Evolutionary conservation across 2,797 vertebrate genomes (phyloP).

Genomic region (Cynopterus sphinx): DNA sequence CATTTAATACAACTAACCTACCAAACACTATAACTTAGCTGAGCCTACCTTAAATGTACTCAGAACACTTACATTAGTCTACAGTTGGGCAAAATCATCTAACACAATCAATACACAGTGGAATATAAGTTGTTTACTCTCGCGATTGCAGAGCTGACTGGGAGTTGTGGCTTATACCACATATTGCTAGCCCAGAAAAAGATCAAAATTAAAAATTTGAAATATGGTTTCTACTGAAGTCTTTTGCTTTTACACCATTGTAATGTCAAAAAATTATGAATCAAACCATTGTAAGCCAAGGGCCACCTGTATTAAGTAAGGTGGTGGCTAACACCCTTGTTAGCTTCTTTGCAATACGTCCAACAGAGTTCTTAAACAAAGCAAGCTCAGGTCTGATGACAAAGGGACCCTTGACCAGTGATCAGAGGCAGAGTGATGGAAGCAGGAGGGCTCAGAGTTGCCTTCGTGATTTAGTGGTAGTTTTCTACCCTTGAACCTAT

Average conservation of each 20-base stretch:
- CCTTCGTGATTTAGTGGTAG: not conserved
- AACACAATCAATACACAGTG: not conserved
- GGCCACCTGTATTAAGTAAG: not conserved
- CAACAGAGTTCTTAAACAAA: not conserved
- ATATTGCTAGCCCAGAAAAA: not conserved
- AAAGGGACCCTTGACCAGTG: not conserved
- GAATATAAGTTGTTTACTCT: not conserved
- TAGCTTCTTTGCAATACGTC: not conserved
- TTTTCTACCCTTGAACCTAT: not conserved
- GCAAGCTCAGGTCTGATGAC: not conserved
- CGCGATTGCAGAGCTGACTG: not conserved
- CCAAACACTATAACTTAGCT: not conserved
- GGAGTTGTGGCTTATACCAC: not conserved
- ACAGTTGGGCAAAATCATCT: not conserved
- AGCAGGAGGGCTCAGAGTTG: not conserved
- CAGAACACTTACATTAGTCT: not conserved
- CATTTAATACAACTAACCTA: not conserved
- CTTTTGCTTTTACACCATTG: not conserved
- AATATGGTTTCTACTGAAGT: too few relatives aligned
- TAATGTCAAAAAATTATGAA: not conserved
- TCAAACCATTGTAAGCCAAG: not conserved
- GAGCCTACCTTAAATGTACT: not conserved
- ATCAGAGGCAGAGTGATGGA: not conserved
- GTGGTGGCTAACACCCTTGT: not conserved
- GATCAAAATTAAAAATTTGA: too few relatives aligned